Evolutionary conservation across 2,113 vertebrate species (phyloP), one percentile per base, ranked within the genome.

Genomic region (Aythya baeri): DNA sequence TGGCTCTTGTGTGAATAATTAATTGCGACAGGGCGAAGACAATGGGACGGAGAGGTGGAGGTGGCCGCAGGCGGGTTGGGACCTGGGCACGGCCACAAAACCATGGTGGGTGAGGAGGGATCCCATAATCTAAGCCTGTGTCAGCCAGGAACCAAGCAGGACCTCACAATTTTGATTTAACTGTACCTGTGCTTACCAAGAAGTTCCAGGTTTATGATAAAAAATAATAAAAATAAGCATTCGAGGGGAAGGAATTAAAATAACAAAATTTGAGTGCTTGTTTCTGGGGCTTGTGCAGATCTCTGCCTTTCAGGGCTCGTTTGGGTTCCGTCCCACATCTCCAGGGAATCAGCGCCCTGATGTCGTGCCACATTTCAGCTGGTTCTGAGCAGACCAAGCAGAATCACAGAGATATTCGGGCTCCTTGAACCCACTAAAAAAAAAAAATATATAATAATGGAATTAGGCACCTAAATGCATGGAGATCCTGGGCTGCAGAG

Each of bases 1-100:
- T 17, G 44, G 31, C 49, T 41, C 65, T 43, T 22, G 54, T 17
- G 46, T 93, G 74, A 93, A 97, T 95, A 92, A 96, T 96, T 87
- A 62, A 96, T 91, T 3, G 29, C 11, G 58, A 58, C 86, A 38
- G 72, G 25, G 43, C 80, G 29, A 87, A 59, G 61, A 76, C 52
- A 2, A 44, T 67, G 85, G 70, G 57, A 22, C 41, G 54, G 43
- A 50, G 34, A 63, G 44, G 10, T 13, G 54, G 62, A 80, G 58
- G 29, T 27, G 43, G 67, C 8, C 13, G 13, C 22, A 34, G 32
- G 58, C 20, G n/a, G 58, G 62, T 8, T 34, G 59, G 34, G 59
- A 61, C 20, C 58, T 23, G 59, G n/a, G 22, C 59, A 31, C 6
- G 16, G 54, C 54, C 54, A 57, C 54, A 17, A 6, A 31, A 17